phyloP scores from a whole-genome alignment of 2,888 invertebrate genomes.

The Ophion slaviceki region DNA sequence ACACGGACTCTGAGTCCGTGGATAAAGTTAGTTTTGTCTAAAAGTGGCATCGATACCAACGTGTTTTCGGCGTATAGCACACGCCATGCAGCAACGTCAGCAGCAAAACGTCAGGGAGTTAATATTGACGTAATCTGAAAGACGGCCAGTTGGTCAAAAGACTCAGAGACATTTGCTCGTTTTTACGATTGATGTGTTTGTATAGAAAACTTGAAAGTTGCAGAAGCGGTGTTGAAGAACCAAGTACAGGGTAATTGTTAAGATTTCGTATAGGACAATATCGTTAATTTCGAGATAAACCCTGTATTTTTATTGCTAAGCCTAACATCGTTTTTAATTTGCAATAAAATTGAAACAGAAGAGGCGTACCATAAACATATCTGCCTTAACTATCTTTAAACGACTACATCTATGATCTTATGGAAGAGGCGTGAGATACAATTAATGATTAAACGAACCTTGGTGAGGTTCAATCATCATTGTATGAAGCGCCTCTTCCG shows the following conservation, averaged over 20 bases:
- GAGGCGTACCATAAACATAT: background rate
- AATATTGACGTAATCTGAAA: conserved; percentile 32
- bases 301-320: background rate
- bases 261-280: too few relatives aligned
- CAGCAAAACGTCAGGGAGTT: conserved; percentile 38
- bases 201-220: conserved; percentile 11
- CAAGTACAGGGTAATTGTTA: too few relatives aligned
- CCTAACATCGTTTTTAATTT: background rate
- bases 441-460: too few relatives aligned
- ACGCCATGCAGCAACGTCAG: conserved; percentile 31
- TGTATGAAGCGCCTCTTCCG: too few relatives aligned
- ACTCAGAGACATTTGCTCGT: conserved; percentile 41
- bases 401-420: too few relatives aligned
- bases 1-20: conserved; percentile 44
- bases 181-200: conserved; percentile 34
- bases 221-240: conserved; percentile 5
- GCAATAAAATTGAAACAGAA: conserved; percentile 7
- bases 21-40: conserved; percentile 29
- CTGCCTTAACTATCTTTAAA: too few relatives aligned
- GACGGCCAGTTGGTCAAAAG: conserved; percentile 23
- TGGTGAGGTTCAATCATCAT: too few relatives aligned
- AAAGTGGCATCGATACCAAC: conserved; percentile 38
- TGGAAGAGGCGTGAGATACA: too few relatives aligned
- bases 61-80: conserved; percentile 44
- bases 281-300: background rate